These are phyloP conservation scores for Arrhopalites spinosus DNA, from an alignment of 2,888 invertebrate genomes.

Conservation along the genomic window DNA sequence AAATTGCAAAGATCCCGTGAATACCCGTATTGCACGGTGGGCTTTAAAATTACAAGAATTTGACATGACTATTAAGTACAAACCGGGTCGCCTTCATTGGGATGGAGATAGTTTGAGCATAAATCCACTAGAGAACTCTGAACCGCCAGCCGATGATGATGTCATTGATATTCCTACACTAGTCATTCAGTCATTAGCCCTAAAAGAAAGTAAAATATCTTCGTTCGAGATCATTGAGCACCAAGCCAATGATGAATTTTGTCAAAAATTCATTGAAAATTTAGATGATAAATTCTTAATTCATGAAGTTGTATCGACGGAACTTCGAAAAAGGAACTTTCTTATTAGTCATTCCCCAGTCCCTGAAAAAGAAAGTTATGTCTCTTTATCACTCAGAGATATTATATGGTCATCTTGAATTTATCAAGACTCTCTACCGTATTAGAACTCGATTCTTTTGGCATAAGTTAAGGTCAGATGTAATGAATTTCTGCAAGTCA, in stretches of 20 bases:
- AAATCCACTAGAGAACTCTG: not conserved
- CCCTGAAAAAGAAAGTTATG: not conserved
- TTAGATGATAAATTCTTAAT: not conserved
- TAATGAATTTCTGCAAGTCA: not conserved
- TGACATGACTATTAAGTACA: slow-evolving; percentile 40
- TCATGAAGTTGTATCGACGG: too few relatives aligned
- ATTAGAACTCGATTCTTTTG: not conserved
- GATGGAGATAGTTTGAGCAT: slow-evolving; percentile 20
- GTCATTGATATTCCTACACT: not conserved
- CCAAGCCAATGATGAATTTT: not conserved
- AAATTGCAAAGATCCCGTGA: slow-evolving; percentile 35
- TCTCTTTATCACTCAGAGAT: not conserved
- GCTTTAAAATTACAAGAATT: slow-evolving; percentile 43
- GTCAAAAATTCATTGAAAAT: not conserved
- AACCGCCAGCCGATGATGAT: not conserved
- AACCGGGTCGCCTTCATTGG: slow-evolving; percentile 16
- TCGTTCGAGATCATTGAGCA: not conserved
- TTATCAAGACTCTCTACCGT: not conserved
- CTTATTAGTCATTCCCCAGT: not conserved
- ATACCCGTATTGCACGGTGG: slow-evolving; percentile 48
- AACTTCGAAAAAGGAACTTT: not conserved
- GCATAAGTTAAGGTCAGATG: not conserved
- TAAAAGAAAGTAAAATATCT: not conserved
- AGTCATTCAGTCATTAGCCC: not conserved
- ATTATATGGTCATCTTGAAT: not conserved